Percentiles rank a stretch among this genome's conserved stretches.
Evolutionary conservation across 2,113 vertebrate genomes (phyloP).

Genomic region (Chrysemys picta): DNA sequence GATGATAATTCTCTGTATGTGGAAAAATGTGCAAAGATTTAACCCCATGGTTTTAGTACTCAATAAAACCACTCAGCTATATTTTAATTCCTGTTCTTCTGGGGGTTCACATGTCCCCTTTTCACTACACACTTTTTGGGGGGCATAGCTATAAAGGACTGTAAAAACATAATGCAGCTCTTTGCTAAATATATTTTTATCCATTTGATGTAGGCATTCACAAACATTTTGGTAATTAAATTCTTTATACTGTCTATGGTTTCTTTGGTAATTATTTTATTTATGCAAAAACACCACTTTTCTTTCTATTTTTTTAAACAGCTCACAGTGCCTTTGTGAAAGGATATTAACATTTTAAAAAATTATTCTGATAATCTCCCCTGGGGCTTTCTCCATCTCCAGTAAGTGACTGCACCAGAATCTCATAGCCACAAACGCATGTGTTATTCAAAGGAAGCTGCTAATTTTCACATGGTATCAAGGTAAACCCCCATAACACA

Average conservation of each 20-base stretch:
- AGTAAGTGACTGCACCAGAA: neutral
- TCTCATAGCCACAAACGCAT: neutral
- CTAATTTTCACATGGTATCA: constrained; percentile 34
- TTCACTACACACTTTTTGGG: neutral
- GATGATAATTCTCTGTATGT: neutral
- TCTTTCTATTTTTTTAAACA: neutral
- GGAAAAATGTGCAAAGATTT: neutral
- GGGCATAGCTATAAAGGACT: neutral
- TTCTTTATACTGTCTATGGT: neutral
- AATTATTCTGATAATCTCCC: neutral
- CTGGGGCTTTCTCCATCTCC: neutral
- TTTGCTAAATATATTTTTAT: neutral
- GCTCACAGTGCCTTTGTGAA: neutral
- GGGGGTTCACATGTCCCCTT: no score
- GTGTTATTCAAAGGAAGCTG: constrained; percentile 44
- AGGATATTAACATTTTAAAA: neutral
- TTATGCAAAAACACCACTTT: neutral
- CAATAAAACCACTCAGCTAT: neutral
- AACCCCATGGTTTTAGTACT: neutral
- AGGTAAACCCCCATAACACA: constrained; percentile 23
- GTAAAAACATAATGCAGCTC: neutral
- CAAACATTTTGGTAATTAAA: neutral
- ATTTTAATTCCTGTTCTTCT: neutral
- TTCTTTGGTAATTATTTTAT: neutral
- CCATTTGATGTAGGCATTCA: neutral